Evolutionary conservation across 2,888 invertebrate species (phyloP), one percentile per base, ranked within the genome.

Genomic region (Galerucella calmariensis): DNA sequence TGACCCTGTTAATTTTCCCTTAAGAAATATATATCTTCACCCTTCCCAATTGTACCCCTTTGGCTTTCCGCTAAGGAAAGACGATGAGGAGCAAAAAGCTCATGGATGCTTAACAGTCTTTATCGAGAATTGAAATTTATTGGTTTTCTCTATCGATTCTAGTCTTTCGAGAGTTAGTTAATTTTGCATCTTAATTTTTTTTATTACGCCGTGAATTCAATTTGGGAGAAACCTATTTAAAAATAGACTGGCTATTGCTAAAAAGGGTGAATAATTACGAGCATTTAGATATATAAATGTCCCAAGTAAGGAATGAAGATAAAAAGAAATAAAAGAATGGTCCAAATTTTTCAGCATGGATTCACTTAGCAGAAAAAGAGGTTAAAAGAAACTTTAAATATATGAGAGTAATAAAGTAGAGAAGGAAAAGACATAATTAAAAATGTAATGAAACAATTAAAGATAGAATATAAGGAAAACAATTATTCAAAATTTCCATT

Each of bases 1-100:
- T 82, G 83, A 81, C 83, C 81, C 81, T 79, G 84, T 84, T 84
- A 84, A 84, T 84, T 84, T 83, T 82, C 82, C 81, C 80, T 82
- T 83, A 84, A 83, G 83, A 83, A 82, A 83, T 84, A 82, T 83
- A 83, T 83, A 83, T 83, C 83, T 83, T 82, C 74, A 76, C 72
- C 72, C 72, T 74, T 65, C 62, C 56, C 20, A 65, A n/a, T 35
- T 51, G 24, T 82, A 83, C 83, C 83, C 82, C 82, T 83, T 82
- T 82, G 77, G 78, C 78, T 81, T 74, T 78, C 77, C 78, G 75
- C 79, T 58, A 62, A 65, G 63, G 63, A 41, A 65, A 77, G 77
- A 79, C 69, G 68, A 65, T 65, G 63, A 65, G 63, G 72, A 75
- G 80, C 79, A 81, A 82, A 81, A 82, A 82, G 79, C 80, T 75